A percentile compares a stretch with the other conserved stretches of the same genome.
phyloP scores from a whole-genome alignment of 2,888 invertebrate species.

The Cantharis lateralis region DNA sequence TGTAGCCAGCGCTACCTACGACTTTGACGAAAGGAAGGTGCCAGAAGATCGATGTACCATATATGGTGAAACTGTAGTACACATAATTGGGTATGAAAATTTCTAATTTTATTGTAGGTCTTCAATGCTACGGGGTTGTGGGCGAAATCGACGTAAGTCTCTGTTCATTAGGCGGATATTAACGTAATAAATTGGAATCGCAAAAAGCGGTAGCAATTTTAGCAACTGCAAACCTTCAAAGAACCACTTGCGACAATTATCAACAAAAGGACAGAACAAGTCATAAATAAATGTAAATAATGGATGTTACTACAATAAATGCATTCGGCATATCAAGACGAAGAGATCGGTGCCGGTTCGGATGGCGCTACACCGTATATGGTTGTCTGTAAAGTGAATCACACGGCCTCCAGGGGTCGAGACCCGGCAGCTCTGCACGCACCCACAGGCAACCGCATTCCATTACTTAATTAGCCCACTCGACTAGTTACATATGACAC shows the following conservation, averaged over 20 bases:
- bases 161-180: neutral
- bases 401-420: constrained; percentile 43
- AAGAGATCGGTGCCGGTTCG: constrained; percentile 20
- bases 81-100: neutral
- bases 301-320: neutral
- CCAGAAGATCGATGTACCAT: neutral
- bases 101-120: constrained; percentile 1
- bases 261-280: neutral
- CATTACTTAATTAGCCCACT: constrained; percentile 41
- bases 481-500: constrained; percentile 35
- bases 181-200: neutral
- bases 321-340: constrained; percentile 5
- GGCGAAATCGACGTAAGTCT: neutral
- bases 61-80: neutral
- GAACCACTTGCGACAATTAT: neutral
- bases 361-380: constrained; percentile 50
- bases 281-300: neutral
- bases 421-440: constrained; percentile 40
- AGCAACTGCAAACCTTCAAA: neutral
- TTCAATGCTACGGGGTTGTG: constrained; percentile 1
- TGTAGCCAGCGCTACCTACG: neutral
- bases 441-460: constrained; percentile 47
- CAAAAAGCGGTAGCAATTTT: neutral
- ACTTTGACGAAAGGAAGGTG: neutral
- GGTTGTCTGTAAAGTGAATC: constrained; percentile 46